Percentiles rank a stretch among this genome's conserved stretches.
These are phyloP conservation scores for Thysanoteuthis rhombus DNA, from an alignment of 2,888 invertebrate genomes.

Conservation along the genomic window DNA sequence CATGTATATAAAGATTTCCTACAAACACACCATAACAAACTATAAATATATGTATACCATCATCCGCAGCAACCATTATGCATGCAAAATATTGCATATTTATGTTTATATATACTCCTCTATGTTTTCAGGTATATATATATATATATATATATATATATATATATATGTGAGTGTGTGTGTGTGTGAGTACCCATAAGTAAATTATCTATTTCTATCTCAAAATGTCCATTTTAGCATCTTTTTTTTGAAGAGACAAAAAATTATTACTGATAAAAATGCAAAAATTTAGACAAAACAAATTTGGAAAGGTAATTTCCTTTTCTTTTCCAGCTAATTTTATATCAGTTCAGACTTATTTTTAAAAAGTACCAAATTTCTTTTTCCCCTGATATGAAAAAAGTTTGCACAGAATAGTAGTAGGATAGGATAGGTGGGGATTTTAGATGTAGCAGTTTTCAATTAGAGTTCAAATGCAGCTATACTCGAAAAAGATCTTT, in stretches of 20 bases:
- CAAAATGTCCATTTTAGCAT: no score
- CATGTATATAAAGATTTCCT: no score
- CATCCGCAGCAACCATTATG: no score
- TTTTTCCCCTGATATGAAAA: background rate
- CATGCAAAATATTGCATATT: no score
- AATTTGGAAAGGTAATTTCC: background rate
- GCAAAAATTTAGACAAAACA: background rate
- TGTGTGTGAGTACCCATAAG: no score
- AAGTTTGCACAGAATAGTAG: background rate
- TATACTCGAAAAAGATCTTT: background rate
- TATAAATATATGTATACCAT: no score
- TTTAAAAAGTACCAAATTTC: background rate
- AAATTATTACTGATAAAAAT: background rate
- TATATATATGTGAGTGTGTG: no score
- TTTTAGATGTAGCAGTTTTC: background rate
- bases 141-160: no score
- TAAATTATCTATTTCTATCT: no score
- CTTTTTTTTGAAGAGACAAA: background rate
- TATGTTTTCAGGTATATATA: no score
- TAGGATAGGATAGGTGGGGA: background rate
- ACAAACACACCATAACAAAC: no score
- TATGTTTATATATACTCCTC: no score
- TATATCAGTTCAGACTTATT: background rate
- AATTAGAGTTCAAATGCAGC: background rate
- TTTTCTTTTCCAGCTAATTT: conserved; percentile 1